Base-by-base conservation (phyloP, 2,113 vertebrate species). In the Chamaea fasciata region DNA sequence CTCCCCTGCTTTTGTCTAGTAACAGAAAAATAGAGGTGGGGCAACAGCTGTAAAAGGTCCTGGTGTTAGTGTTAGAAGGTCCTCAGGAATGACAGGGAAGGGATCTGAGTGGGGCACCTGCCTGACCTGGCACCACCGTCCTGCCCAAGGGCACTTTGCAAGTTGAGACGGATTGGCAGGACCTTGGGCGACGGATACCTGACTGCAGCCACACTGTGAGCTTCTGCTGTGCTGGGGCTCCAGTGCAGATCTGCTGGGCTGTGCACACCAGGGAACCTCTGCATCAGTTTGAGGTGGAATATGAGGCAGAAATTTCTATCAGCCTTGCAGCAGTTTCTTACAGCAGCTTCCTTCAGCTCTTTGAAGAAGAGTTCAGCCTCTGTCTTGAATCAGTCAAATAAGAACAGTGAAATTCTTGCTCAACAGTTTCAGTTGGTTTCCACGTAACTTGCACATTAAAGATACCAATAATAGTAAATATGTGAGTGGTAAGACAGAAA, bases 101-200 rank as follows among this genome's bases (percentile, higher is more conserved):
- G 14, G 37, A 14, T 30, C 22, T 2, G 9, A 53, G n/a, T 0
- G 0, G 26, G 26, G 5, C 5, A 24, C 13, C 46, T 84, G 79
- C 35, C 28, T 26, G 28, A 22, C 46, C 26, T 31, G 55, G 50
- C 41, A 39, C 28, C 33, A 13, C 33, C 0, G 0, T 24, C 24
- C 35, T 49, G 44, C 30, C 56, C 63, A 41, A 49, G 41, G 57
- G 22, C 3, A 1, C 26, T 77, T 46, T 33, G 33, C 33, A 52
- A 46, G 41, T 12, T 13, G 67, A 59, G 11, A 4, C 13, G 42
- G 70, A n/a, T 41, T 15, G 47, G 41, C 37, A 71, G n/a, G n/a
- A 37, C 42, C 46, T 57, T 6, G 22, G 41, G 20, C 0, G 0
- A 77, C 47, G 37, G 19, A 27, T 8, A 6, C 33, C 46, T 2